phyloP scores from a whole-genome alignment of 2,113 vertebrate genomes.

The Calyptommatus sinebrachiatus region DNA sequence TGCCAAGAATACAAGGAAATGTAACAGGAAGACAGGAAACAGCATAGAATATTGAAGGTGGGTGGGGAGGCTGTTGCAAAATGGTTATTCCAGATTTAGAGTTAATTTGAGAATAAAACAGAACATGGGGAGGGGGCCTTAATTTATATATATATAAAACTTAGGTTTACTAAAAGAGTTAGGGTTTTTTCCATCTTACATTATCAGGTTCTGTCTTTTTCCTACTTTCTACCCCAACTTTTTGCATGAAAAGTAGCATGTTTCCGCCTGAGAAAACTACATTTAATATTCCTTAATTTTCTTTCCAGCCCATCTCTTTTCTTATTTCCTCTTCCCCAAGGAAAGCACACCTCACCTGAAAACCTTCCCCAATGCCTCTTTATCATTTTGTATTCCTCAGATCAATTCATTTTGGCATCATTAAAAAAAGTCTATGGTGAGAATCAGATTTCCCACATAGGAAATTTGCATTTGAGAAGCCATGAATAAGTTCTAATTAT shows the following conservation, averaged over 20 bases:
- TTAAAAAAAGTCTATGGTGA: not conserved
- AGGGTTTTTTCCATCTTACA: not conserved
- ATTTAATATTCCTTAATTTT: conserved; percentile 17
- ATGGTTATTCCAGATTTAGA: no score
- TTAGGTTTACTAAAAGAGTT: not conserved
- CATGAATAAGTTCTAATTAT: conserved; percentile 24
- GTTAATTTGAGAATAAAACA: no score
- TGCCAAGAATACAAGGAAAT: no score
- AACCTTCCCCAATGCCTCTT: conserved; percentile 2
- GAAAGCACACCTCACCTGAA: not conserved
- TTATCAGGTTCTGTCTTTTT: not conserved
- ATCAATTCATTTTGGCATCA: conserved; percentile 34
- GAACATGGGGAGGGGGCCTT: no score
- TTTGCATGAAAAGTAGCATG: not conserved
- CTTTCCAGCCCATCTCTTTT: conserved; percentile 4
- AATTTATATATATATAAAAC: no score
- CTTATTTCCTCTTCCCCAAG: not conserved
- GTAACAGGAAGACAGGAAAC: no score
- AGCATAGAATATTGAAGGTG: no score
- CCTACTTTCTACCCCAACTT: not conserved
- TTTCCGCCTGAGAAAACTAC: not conserved
- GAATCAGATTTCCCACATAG: conserved; percentile 27
- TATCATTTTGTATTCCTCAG: conserved; percentile 47
- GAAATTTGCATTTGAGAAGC: conserved; percentile 29
- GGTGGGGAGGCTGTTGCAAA: no score